Base-by-base conservation (phyloP, 2,888 invertebrate genomes). In the Caenorhabditis macrosperma region DNA sequence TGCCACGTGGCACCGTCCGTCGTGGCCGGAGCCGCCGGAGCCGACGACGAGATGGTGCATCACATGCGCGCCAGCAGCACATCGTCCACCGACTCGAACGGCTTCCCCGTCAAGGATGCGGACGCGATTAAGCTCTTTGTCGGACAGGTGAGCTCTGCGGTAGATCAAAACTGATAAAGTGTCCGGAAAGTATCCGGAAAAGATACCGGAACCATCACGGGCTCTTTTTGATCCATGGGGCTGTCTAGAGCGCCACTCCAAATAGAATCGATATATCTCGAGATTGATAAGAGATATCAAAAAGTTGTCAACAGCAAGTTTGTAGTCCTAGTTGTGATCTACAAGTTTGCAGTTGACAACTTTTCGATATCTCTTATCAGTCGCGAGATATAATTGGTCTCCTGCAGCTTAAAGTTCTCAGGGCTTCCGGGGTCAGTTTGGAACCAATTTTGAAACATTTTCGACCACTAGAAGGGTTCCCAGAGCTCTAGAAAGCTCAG, bases 91-190 rank as follows among this genome's bases (percentile, higher is more conserved):
- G 90, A 90, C 77, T 85, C 85, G 60, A 89, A 88, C 67, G 90
- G 90, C 12, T 90, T 91, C 67, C 91, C 91, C 28, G 90, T 91
- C 30, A 93, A 93, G 87, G 93, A 93, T 86, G 90, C 91, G 33
- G 93, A 93, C 86, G 92, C 93, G 33, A 91, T 96, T 84, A 96
- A 96, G 92, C 93, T 96, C 76, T 96, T 96, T 92, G 95, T 96
- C 68, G 96, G 96, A 20, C 89, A 89, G 87, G 89, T 89, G 20
- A 5, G 77, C 35, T 41, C 79, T 88, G 15, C 95, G 96, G 92
- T 96, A 86, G 96, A 96, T 24, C 92, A 96, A 72, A 95, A 95
- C 91, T 92, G 33, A 44, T 5, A 44, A 44, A 44, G 4, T 44
- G 44, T 4, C n/a, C n/a, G 17, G 15, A 6, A 9, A 44, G 44